Evolutionary conservation across 2,888 invertebrate species (phyloP), one percentile per base, ranked within the genome.

Genomic region (Ectemnius continuus): DNA sequence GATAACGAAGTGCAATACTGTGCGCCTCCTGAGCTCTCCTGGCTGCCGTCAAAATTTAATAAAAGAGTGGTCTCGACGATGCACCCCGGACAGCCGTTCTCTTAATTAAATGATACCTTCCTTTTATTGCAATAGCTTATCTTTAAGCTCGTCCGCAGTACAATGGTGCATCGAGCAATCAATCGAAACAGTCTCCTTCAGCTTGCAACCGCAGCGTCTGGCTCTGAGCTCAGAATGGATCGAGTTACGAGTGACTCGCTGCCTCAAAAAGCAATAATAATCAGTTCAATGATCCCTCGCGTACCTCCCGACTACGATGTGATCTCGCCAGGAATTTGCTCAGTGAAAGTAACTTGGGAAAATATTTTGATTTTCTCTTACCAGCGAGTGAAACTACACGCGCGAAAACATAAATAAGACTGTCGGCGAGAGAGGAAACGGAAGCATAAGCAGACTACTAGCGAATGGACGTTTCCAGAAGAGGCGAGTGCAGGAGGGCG

Each of bases 391-490:
- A 70, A 77, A 72, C 70, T 65, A 69, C 57, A 67, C 78, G 8
- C 48, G 61, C 58, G 69, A 61, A 36, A 85, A 85, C 84, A 85
- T 85, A 85, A 85, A 85, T 86, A 85, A 83, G 77, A 77, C 36
- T 73, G 73, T 70, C 61, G 56, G 56, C 13, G 66, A 58, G 64
- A 66, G 36, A 6, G 36, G 36, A 36, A 36, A 36, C 36, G 36
- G 45, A 45, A 23, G 61, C 64, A 46, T 28, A 61, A 45, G 58
- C 4, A 36, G 36, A 36, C 36, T 36, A 8, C 36, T 36, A 36
- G 36, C 36, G 36, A 11, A 36, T 2, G 36, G 36, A 36, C 36
- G 36, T 36, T 8, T 36, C 6, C 6, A 36, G 36, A 8, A 36
- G 36, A 36, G 36, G 61, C 52, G 36, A 16, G 48, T 57, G 68